Base-by-base conservation (phyloP, 1,140 invertebrate species). In the Episyrphus balteatus region DNA sequence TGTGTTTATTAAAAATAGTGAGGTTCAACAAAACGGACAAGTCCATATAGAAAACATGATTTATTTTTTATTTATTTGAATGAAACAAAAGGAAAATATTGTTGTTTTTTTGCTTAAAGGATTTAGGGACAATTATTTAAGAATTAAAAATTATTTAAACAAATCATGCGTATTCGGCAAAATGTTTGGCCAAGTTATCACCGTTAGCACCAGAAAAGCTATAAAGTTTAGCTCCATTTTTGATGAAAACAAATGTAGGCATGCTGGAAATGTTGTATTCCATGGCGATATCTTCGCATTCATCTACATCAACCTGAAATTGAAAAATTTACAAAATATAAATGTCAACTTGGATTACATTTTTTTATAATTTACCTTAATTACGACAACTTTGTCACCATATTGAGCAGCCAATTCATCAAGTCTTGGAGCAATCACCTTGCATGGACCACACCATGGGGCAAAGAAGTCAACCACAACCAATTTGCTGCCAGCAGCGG, bases 161-260 rank as follows among this genome's bases (percentile, higher is more conserved):
- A 17, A 37, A 37, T 70, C 72, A 77, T 54, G 74, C 78, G 56
- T 76, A 54, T 55, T 79, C 76, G 34, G 72, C 50, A 51, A 86
- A 72, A 13, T 71, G 69, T 57, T 76, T 72, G 57, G 74, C 77
- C 12, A 93, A 68, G 67, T 83, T 88, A 6, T 79, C 75, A 36
- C 76, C 74, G 62, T 87, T 91, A 32, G 88, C 88, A 15, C 90
- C 90, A 49, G 83, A 79, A 63, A 92, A 86, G 46, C 77, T 75
- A 8, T 82, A 78, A 26, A 88, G 75, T 64, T 80, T 78, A 61
- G 78, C 59, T 32, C 74, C 72, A 55, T 81, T 81, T 71, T 92
- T 94, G 51, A 94, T 73, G 67, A 94, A 92, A 18, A 93, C 69
- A 67, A 96, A 96, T 1, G 92, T 95, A 38, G 92, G 92, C 91